A percentile compares a stretch with the other conserved stretches of the same genome.
phyloP scores from a whole-genome alignment of 2,113 vertebrate species.

The Phocoena phocoena region DNA sequence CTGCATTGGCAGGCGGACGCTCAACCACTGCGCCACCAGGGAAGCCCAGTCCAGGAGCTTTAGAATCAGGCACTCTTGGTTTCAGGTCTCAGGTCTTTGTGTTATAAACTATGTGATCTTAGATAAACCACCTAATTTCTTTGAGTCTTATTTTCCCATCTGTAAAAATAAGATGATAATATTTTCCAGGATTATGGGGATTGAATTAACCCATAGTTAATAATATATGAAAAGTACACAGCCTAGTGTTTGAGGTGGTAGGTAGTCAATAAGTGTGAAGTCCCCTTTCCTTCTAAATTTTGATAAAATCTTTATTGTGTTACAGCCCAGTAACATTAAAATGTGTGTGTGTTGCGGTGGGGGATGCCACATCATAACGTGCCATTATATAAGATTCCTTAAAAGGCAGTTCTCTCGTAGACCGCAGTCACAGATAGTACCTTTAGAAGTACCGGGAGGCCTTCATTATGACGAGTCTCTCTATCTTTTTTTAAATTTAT shows the following conservation, averaged over 20 bases:
- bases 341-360: neutral
- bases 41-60: neutral
- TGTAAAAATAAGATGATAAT: neutral
- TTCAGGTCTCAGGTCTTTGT: neutral
- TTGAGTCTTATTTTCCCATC: constrained; percentile 23
- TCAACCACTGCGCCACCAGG: too few relatives aligned
- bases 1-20: too few relatives aligned
- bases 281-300: neutral
- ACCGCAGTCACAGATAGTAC: neutral
- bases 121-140: neutral
- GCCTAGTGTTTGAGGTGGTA: neutral
- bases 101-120: neutral
- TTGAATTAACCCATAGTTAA: neutral
- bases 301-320: neutral
- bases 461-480: neutral
- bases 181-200: neutral
- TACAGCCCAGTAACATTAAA: neutral
- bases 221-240: neutral
- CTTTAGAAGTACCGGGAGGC: neutral
- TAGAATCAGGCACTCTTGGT: neutral
- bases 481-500: too few relatives aligned
- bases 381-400: neutral
- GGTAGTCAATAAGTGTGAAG: neutral
- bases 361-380: neutral
- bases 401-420: neutral